Evolutionary conservation across 1,140 invertebrate species (phyloP).

Genomic region (Cotesia glomerata): DNA sequence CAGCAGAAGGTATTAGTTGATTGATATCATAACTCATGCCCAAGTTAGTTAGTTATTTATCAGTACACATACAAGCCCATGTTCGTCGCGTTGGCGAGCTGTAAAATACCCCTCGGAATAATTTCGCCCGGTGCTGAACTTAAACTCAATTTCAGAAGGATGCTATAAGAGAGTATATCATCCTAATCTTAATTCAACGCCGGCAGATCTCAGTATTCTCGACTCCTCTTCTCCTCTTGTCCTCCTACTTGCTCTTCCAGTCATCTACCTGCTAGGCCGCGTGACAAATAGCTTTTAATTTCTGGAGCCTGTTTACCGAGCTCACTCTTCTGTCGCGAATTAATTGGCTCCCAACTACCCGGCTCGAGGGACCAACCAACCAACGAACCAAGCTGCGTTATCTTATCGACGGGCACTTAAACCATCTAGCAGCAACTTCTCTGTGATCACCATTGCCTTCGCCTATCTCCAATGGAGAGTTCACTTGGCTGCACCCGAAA

Average conservation of each 20-base stretch:
- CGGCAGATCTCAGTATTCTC: conserved; percentile 15
- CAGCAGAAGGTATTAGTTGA: neutral
- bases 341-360: conserved; percentile 55
- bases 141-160: conserved; percentile 11
- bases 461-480: no score
- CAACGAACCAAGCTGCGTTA: conserved; percentile 45
- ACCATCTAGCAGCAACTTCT: conserved; percentile 36
- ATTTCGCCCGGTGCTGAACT: conserved; percentile 8
- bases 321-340: conserved; percentile 51
- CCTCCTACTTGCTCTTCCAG: neutral
- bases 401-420: conserved; percentile 63
- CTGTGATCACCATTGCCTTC: conserved; percentile 25
- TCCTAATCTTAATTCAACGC: conserved; percentile 60
- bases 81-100: neutral
- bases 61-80: no score
- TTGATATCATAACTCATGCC: conserved; percentile 9
- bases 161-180: conserved; percentile 42
- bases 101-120: conserved; percentile 6
- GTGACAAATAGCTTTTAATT: conserved; percentile 66
- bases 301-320: conserved; percentile 61
- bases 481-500: neutral
- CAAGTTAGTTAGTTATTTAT: no score
- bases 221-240: no score
- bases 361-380: neutral
- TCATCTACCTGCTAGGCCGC: conserved; percentile 24